A percentile compares a stretch with the other conserved stretches of the same genome.
Evolutionary conservation across 2,888 invertebrate genomes (phyloP).

Genomic region (Lordiphosa fenestrarum): DNA sequence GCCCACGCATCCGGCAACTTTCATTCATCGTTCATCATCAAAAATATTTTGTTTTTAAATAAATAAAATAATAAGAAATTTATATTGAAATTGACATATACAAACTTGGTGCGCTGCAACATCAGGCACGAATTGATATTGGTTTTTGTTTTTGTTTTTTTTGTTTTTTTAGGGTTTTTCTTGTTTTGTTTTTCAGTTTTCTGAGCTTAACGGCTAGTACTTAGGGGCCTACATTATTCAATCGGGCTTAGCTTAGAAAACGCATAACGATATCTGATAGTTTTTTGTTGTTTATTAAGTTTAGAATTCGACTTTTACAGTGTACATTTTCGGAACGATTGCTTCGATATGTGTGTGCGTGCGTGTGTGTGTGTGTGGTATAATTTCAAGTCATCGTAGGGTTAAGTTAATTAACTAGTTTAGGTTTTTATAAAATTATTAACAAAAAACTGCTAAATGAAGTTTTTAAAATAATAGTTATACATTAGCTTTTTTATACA

Average conservation of each 20-base stretch:
- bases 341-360: slow-evolving; percentile 32
- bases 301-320: slow-evolving; percentile 27
- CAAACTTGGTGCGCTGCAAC: slow-evolving; percentile 56
- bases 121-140: slow-evolving; percentile 59
- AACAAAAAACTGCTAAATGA: slow-evolving; percentile 46
- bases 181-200: slow-evolving; percentile 14
- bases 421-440: slow-evolving; percentile 44
- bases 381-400: slow-evolving; percentile 47
- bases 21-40: slow-evolving; percentile 39
- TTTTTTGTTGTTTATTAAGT: slow-evolving; percentile 25
- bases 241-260: slow-evolving; percentile 64
- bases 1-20: slow-evolving; percentile 13
- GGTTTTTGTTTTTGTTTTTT: slow-evolving; percentile 27
- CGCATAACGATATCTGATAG: slow-evolving; percentile 67
- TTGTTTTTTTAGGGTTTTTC: not conserved
- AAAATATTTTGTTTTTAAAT: slow-evolving; percentile 54
- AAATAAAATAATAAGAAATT: slow-evolving; percentile 66
- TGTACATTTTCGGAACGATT: slow-evolving; percentile 40
- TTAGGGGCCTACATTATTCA: slow-evolving; percentile 55
- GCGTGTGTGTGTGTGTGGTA: slow-evolving; percentile 20
- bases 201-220: slow-evolving; percentile 49
- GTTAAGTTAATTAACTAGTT: slow-evolving; percentile 33
- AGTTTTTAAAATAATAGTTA: slow-evolving; percentile 35
- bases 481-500: slow-evolving; percentile 59
- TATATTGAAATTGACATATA: slow-evolving; percentile 60